Percentiles rank a stretch among this genome's conserved stretches.
Evolutionary conservation across 1,140 invertebrate species (phyloP).

Genomic region (Harlomillsia oculata): DNA sequence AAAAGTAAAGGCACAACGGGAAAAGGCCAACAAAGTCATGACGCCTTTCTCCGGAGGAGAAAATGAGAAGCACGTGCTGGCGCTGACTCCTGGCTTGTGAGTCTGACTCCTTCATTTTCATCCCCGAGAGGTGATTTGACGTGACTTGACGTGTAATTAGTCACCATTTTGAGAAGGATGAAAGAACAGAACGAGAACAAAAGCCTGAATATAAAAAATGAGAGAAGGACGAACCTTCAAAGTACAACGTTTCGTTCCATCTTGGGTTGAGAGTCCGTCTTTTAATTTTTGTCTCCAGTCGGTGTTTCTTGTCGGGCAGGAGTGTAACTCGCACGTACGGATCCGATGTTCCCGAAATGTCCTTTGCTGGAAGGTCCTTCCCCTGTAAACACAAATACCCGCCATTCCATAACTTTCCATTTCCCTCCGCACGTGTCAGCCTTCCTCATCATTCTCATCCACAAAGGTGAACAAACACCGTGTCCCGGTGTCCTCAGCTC

Average conservation of each 20-base stretch:
- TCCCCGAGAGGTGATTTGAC: not conserved
- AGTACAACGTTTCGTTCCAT: conserved; percentile 97
- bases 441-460: no score
- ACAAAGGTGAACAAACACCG: no score
- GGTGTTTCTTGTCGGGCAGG: conserved; percentile 88
- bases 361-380: conserved; percentile 86
- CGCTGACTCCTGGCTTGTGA: not conserved
- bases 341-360: conserved; percentile 86
- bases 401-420: no score
- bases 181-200: not conserved
- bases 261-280: conserved; percentile 85
- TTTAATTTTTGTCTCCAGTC: conserved; percentile 94
- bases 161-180: not conserved
- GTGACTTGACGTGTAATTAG: no score
- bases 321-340: conserved; percentile 85
- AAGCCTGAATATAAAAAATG: not conserved
- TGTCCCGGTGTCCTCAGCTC: no score
- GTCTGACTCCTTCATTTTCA: not conserved
- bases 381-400: conserved; percentile 53
- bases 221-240: conserved; percentile 59
- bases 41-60: no score
- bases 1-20: no score
- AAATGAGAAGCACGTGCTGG: no score
- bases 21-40: no score
- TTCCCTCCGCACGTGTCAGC: no score